phyloP scores from a whole-genome alignment of 1,140 invertebrate genomes.

The Nautilus pompilius region DNA sequence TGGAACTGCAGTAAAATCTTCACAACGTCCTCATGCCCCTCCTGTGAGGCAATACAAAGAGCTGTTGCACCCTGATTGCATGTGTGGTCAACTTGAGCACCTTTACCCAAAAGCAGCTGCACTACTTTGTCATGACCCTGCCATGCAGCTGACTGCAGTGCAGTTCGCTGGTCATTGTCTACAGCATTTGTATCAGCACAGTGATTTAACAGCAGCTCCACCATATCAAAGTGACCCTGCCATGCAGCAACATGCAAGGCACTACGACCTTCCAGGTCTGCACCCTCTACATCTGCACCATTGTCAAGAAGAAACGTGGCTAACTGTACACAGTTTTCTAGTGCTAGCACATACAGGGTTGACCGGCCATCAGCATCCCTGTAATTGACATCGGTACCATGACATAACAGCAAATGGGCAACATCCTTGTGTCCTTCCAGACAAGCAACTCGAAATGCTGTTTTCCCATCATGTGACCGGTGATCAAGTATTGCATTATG shows the following conservation, averaged over 20 bases:
- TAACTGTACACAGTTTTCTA: conserved; percentile 82
- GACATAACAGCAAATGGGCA: conserved; percentile 49
- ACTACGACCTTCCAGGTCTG: conserved; percentile 87
- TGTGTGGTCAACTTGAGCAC: conserved; percentile 79
- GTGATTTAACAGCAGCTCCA: conserved; percentile 74
- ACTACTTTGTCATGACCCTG: conserved; percentile 86
- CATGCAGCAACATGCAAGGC: conserved; percentile 89
- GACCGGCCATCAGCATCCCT: conserved; percentile 89
- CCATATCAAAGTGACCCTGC: conserved; percentile 90
- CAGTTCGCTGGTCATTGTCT: conserved; percentile 84
- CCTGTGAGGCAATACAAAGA: conserved; percentile 88
- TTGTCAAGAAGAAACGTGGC: conserved; percentile 69
- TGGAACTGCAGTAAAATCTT: conserved; percentile 79
- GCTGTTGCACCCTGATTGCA: conserved; percentile 95
- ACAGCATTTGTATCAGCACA: conserved; percentile 81
- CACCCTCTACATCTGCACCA: conserved; percentile 75
- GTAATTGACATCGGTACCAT: conserved; percentile 83
- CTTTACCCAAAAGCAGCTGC: conserved; percentile 63
- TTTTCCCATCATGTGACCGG: conserved; percentile 88
- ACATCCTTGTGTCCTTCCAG: conserved; percentile 80
- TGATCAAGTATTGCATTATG: conserved; percentile 67
- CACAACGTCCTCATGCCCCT: conserved; percentile 91
- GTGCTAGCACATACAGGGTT: conserved; percentile 84
- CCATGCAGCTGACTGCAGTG: conserved; percentile 92
- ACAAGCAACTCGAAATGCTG: conserved; percentile 77